These are phyloP conservation scores for Anneissia japonica DNA, from an alignment of 35 echinoderm and acorn worm genomes.

Conservation along the genomic window DNA sequence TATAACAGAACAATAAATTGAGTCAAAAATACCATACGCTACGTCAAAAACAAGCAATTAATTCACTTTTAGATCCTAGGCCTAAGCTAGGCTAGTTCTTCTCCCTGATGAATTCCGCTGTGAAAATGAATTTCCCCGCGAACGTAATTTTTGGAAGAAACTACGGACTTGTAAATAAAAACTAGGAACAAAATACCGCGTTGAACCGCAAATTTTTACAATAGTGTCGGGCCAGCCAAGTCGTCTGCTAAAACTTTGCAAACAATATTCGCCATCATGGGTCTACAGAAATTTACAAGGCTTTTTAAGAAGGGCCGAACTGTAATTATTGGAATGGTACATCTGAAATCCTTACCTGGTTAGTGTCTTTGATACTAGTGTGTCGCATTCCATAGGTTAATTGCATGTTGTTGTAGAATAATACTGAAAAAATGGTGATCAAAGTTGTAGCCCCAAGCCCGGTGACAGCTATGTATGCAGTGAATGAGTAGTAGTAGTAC, in stretches of 20 bases:
- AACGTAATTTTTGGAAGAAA: neutral
- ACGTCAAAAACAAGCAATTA: too few relatives aligned
- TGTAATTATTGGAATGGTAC: constrained; percentile 70
- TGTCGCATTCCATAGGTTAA: neutral
- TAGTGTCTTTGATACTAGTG: neutral
- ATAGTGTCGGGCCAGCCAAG: neutral
- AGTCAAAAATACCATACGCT: neutral
- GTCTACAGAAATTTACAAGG: neutral
- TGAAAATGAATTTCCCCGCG: neutral
- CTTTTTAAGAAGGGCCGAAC: constrained; percentile 37
- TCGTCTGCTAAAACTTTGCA: too few relatives aligned
- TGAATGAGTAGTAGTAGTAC: too few relatives aligned
- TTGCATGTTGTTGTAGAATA: neutral
- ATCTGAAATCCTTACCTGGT: constrained; percentile 84
- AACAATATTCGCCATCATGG: too few relatives aligned
- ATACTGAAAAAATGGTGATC: neutral
- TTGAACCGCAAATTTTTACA: neutral
- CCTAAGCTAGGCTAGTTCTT: neutral
- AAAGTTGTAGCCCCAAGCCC: neutral
- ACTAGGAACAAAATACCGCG: neutral
- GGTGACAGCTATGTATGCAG: too few relatives aligned
- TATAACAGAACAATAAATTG: neutral
- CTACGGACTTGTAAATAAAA: neutral
- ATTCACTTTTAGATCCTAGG: neutral
- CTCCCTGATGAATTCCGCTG: too few relatives aligned